Conservation (phyloP, 2,888 invertebrate species). For the Lomographa bimaculata region DNA sequence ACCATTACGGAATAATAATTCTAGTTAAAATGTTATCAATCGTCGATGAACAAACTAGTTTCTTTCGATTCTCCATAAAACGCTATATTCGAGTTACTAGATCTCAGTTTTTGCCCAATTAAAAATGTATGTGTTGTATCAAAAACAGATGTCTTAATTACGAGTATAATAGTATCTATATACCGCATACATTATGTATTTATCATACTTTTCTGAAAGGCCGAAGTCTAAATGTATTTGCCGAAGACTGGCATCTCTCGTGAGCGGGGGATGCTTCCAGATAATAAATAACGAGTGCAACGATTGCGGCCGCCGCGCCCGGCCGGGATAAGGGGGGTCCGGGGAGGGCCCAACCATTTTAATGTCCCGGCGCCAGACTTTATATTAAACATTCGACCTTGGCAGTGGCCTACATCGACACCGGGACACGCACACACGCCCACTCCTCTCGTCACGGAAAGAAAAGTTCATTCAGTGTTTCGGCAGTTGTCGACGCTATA, state of each 20-base stretch:
- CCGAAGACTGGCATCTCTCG: conserved; percentile 53
- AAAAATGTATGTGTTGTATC: too few relatives aligned
- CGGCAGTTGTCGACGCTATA: conserved; percentile 70
- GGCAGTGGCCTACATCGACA: conserved; percentile 82
- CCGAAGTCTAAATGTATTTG: conserved; percentile 22
- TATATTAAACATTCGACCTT: conserved; percentile 84
- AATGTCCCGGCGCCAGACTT: conserved; percentile 82
- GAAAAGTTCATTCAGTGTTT: conserved; percentile 78
- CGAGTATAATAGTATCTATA: too few relatives aligned
- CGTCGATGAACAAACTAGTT: too few relatives aligned
- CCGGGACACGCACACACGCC: conserved; percentile 79
- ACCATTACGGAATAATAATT: too few relatives aligned
- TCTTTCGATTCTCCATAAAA: too few relatives aligned
- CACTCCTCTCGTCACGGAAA: conserved; percentile 74
- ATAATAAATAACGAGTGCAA: conserved; percentile 83
- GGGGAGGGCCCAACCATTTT: conserved; percentile 81
- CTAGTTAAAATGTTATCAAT: too few relatives aligned
- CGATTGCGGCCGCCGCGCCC: conserved; percentile 80
- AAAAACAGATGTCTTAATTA: too few relatives aligned
- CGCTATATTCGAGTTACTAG: too few relatives aligned
- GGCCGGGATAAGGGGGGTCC: conserved; percentile 69
- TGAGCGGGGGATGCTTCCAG: conserved; percentile 69
- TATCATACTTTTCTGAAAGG: too few relatives aligned
- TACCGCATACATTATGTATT: too few relatives aligned
- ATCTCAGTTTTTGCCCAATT: too few relatives aligned